Evolutionary conservation across 2,888 invertebrate genomes (phyloP).

Genomic region (Nomada ruficornis): DNA sequence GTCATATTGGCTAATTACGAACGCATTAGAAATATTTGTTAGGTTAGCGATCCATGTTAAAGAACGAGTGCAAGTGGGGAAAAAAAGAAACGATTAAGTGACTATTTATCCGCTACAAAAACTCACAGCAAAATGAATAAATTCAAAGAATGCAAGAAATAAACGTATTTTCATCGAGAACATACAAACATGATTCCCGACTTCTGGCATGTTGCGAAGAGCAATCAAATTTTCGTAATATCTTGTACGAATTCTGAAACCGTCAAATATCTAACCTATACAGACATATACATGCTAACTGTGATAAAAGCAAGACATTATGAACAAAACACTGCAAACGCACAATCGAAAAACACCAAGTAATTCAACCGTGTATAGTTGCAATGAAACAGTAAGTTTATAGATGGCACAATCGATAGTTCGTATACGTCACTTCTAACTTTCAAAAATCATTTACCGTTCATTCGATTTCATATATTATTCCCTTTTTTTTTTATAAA

Average conservation of each 20-base stretch:
- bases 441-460: background rate
- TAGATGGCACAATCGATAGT: conserved; percentile 64
- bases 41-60: background rate
- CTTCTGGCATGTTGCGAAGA: conserved; percentile 40
- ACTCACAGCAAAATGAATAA: conserved; percentile 42
- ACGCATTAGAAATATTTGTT: background rate
- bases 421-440: conserved; percentile 10
- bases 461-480: background rate
- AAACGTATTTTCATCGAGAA: conserved; percentile 51
- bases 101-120: conserved; percentile 34
- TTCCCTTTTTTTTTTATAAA: background rate
- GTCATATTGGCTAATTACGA: conserved; percentile 24
- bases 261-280: conserved; percentile 51
- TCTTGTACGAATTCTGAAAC: conserved; percentile 14
- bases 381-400: conserved; percentile 34
- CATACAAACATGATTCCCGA: conserved; percentile 43
- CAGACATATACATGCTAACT: conserved; percentile 24
- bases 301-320: conserved; percentile 53
- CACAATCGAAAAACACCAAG: conserved; percentile 57
- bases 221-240: conserved; percentile 20
- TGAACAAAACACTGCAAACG: conserved; percentile 62
- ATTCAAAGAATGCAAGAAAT: conserved; percentile 38
- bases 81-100: background rate
- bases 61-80: background rate
- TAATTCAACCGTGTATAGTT: conserved; percentile 52